Evolutionary conservation across 2,888 invertebrate species (phyloP), one percentile per base, ranked within the genome.

Genomic region (Villa cingulata): DNA sequence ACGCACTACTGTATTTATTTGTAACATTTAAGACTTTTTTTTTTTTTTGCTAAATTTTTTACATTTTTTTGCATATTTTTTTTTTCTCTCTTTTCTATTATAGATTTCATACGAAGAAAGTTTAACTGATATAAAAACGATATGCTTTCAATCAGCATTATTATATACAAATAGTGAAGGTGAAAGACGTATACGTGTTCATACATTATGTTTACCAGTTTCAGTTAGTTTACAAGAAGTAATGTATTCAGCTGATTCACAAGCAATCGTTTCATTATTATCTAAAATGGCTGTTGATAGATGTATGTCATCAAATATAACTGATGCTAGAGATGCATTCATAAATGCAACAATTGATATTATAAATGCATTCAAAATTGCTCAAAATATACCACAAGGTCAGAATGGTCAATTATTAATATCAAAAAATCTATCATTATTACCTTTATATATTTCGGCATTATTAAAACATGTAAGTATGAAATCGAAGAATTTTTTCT

Each of bases 261-360:
- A 92, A 65, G 89, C 90, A 54, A 91, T 97, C 55, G 76, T 91
- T 46, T 91, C 91, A 46, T 70, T 99, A 52, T 74, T 99, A 27
- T 80, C 90, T 20, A 97, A 97, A 77, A 97, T 99, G 95, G 96
- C 95, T 52, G 95, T 92, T 51, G 97, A 98, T 69, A 77, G 94
- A 40, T 87, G 89, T 52, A 74, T 86, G 59, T 77, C 84, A 38
- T 83, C 90, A 23, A 90, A 86, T 43, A 72, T 97, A 62, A 74
- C 83, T 9, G 97, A 98, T 69, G 96, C 97, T 1, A 76, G 95
- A 38, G 98, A 98, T 66, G 98, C 97, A 14, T 80, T 98, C 48
- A 86, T 94, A 56, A 97, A 95, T 72, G 94, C 91, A 20, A 90
- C 86, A 1, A 81, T 92, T 49, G 98, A 98, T 73, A 83, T 88